Base-by-base conservation (phyloP, 2,113 vertebrate genomes). In the Strix aluco region DNA sequence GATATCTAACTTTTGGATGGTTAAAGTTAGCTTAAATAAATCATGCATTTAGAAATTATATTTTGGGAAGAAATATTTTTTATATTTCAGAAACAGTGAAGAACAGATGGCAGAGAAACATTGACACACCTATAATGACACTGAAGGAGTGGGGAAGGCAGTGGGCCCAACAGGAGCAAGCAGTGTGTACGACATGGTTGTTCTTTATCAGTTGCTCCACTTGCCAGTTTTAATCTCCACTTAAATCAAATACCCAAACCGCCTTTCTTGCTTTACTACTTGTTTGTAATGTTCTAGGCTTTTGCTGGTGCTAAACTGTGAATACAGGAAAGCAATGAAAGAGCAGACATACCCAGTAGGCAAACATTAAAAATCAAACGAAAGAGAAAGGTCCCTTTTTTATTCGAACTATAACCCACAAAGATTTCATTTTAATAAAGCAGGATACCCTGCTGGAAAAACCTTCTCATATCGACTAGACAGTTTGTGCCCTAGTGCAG, bases 71-170 rank as follows among this genome's bases (percentile, higher is more conserved):
- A 66, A 87, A 25, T n/a, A 15, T 11, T 15, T 38, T 79, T 91
- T 44, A 2, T 25, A 32, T 70, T 80, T 86, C 49, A 89, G 63
- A 47, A 90, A 55, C 9, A 55, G 23, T 46, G n/a, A 72, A 62
- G 15, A 83, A 72, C 15, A 46, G 54, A 32, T 67, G 52, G 44
- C 38, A 82, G 47, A 85, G 32, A 59, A 80, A 49, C 34, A 46
- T 4, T 0, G 0, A 25, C 34, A 8, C 27, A 62, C 16, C 19
- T 44, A 25, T 62, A 65, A 38, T 8, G 40, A 63, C 18, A 23
- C 23, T 40, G 77, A 69, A 52, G 27, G 19, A 73, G 5, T 32
- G 11, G 34, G n/a, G 20, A 83, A 73, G 18, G 51, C 40, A 61
- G 36, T 17, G 40, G 63, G 36, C 8, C 12, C 19, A n/a, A 51